Conservation (phyloP, 2,888 invertebrate species). For the Zygaena filipendulae region DNA sequence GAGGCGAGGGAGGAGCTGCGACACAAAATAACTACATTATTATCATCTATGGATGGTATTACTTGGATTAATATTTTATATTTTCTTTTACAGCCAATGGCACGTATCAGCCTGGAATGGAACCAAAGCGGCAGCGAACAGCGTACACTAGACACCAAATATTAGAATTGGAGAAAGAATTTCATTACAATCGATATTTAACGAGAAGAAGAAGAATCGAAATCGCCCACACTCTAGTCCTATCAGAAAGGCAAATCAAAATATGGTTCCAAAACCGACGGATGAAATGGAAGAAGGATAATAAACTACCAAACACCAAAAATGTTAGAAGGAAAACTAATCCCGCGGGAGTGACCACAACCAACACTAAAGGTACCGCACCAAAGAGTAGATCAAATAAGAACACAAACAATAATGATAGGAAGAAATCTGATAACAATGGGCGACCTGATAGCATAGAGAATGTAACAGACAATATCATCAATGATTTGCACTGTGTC, state of each 20-base stretch:
- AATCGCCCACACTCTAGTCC: constrained; percentile 94
- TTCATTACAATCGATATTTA: constrained; percentile 97
- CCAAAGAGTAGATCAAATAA: constrained; percentile 75
- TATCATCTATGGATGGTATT: too few species aligned
- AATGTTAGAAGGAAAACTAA: constrained; percentile 81
- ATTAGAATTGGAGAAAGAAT: constrained; percentile 96
- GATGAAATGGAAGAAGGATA: constrained; percentile 84
- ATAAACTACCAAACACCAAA: constrained; percentile 88
- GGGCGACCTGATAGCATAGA: constrained; percentile 73
- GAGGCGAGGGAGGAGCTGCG: too few species aligned
- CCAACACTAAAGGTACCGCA: constrained; percentile 64
- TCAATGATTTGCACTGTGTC: constrained; percentile 70
- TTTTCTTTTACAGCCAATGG: constrained; percentile 81
- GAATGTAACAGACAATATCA: constrained; percentile 71
- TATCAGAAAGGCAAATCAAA: constrained; percentile 90
- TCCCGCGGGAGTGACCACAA: constrained; percentile 75
- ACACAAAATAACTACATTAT: too few species aligned
- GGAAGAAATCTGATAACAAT: constrained; percentile 62
- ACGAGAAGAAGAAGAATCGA: constrained; percentile 95
- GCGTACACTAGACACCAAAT: constrained; percentile 99
- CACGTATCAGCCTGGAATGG: constrained; percentile 90
- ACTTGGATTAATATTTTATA: constrained; percentile 2
- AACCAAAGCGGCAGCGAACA: constrained; percentile 95
- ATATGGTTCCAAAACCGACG: constrained; percentile 90
- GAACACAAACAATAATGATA: constrained; percentile 65